Evolutionary conservation across 2,888 invertebrate species (phyloP), one percentile per base, ranked within the genome.

Genomic region (Agrotis exclamationis): DNA sequence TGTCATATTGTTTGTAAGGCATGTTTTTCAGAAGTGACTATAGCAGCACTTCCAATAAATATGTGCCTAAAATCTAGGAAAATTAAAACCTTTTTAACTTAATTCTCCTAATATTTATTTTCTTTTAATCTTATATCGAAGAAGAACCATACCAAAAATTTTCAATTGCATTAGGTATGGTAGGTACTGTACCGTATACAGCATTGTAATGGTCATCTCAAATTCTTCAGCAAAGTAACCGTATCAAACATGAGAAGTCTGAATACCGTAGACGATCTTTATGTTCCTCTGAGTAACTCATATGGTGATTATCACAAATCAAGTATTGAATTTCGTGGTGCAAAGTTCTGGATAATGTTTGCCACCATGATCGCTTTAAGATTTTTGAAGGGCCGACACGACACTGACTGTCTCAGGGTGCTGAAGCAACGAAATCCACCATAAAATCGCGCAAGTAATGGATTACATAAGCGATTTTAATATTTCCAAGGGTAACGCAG

Each of bases 221-320:
- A 57, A 47, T 76, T 72, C 76, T 51, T 24, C 51, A 18, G 45
- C 39, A 47, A n/a, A 48, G 51, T 24, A 58, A 51, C 18, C 39
- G 20, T 48, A 67, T 22, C 0, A 45, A 75, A 73, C 54, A 45
- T 59, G 79, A 82, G 71, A 68, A 57, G 73, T 75, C 59, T 80
- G 54, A 60, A 57, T 65, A 53, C 60, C 50, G 65, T 54, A 79
- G 63, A 74, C 58, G 74, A 84, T 70, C 22, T 20, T 83, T 53
- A 68, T 78, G 54, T 63, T 51, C 47, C 58, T 69, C 60, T 53
- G 24, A 83, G 59, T 28, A 84, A 87, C 73, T 76, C 75, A 39
- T 70, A 73, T 79, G 83, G 76, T 83, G 79, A 87, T 86, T 86
- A 77, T 88, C 83, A 85, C 85, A 88, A 90, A 92, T 89, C 86